Evolutionary conservation across 2,888 invertebrate genomes (phyloP).

Genomic region (Aphodius sticticus): DNA sequence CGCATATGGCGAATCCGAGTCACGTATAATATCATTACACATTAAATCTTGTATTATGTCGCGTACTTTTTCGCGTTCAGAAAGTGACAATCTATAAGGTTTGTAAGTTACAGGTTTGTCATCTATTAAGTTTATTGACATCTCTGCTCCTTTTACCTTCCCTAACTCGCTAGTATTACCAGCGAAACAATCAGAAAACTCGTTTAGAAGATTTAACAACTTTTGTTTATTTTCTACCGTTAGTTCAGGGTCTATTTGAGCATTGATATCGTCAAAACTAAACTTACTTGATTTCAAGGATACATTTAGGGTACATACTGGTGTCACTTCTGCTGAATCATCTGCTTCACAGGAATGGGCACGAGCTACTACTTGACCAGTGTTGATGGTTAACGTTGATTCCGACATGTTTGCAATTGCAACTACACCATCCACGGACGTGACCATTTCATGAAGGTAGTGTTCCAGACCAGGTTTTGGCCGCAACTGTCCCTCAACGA

Average conservation of each 20-base stretch:
- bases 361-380: not conserved
- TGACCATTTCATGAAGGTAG: not conserved
- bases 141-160: not conserved
- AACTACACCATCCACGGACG: not conserved
- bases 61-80: constrained; percentile 41
- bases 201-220: constrained; percentile 25
- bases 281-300: not conserved
- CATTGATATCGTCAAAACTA: not conserved
- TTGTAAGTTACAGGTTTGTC: constrained; percentile 45
- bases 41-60: constrained; percentile 42
- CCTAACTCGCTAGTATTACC: not conserved
- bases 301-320: not conserved
- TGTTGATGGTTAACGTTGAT: not conserved
- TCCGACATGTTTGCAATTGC: not conserved
- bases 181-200: constrained; percentile 28
- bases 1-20: constrained; percentile 47
- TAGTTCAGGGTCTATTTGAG: not conserved
- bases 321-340: not conserved
- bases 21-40: constrained; percentile 42
- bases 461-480: not conserved
- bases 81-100: constrained; percentile 47
- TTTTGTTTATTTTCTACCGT: not conserved
- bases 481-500: not conserved
- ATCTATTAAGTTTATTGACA: constrained; percentile 43
- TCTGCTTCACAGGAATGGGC: not conserved